Conservation (phyloP, 2,797 vertebrate species). For the Poeciliopsis turneri region DNA sequence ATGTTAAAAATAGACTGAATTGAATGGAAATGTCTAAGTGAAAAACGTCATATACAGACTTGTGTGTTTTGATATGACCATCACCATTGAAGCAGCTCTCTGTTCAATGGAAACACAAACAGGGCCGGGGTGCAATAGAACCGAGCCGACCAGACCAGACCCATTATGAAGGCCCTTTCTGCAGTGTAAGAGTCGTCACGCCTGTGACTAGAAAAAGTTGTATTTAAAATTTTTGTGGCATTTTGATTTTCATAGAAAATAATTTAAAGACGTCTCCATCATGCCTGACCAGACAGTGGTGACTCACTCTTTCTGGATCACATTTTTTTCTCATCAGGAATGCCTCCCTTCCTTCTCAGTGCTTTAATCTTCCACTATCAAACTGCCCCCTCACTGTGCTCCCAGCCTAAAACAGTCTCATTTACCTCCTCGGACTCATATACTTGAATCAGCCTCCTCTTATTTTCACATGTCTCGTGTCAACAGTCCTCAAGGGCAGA, state of each 20-base stretch:
- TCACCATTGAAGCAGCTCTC: too few species aligned
- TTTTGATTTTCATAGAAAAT: neutral
- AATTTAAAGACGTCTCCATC: neutral
- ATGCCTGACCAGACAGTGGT: neutral
- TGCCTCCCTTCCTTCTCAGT: constrained; percentile 12
- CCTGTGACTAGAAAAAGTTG: too few species aligned
- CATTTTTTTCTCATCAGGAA: constrained; percentile 12
- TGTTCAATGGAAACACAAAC: too few species aligned
- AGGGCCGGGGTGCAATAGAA: too few species aligned
- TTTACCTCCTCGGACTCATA: constrained; percentile 21
- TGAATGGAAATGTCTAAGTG: neutral
- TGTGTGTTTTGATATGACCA: too few species aligned
- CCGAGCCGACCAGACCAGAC: too few species aligned
- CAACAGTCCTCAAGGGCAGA: neutral
- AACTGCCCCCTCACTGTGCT: constrained; percentile 18
- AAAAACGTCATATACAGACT: too few species aligned
- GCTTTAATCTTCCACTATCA: constrained; percentile 30
- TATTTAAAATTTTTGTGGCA: too few species aligned
- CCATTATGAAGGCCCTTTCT: too few species aligned
- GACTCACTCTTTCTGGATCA: constrained; percentile 12
- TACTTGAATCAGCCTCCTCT: constrained; percentile 29
- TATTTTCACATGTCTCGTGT: constrained; percentile 13
- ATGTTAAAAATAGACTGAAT: neutral
- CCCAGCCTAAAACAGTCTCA: constrained; percentile 17
- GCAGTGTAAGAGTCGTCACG: too few species aligned